A percentile compares a stretch with the other conserved stretches of the same genome.
Conservation (phyloP, 2,888 invertebrate species). For the Blastobasis lacticolella region DNA sequence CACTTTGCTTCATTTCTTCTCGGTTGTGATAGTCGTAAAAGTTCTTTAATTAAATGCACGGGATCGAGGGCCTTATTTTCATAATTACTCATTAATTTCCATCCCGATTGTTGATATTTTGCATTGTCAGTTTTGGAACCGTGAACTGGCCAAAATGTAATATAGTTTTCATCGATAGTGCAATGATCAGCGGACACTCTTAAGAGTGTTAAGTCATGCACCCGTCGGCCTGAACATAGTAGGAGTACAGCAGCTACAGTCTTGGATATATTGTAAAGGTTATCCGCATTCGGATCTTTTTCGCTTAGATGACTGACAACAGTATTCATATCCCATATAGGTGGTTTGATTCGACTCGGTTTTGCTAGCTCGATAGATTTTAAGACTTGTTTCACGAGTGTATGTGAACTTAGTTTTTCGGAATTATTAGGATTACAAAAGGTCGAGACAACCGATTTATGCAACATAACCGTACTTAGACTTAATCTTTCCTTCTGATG, state of each 20-base stretch:
- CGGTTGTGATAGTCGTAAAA: background rate
- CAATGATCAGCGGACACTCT: slow-evolving; percentile 8
- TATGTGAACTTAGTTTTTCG: background rate
- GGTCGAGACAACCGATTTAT: slow-evolving; percentile 15
- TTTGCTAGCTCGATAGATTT: slow-evolving; percentile 12
- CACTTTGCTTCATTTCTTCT: background rate
- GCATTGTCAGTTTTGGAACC: slow-evolving; percentile 17
- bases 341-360: slow-evolving; percentile 5
- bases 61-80: slow-evolving; percentile 6
- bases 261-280: slow-evolving; percentile 10
- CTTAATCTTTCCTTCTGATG: slow-evolving; percentile 7
- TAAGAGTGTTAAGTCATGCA: slow-evolving; percentile 16
- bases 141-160: slow-evolving; percentile 13
- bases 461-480: slow-evolving; percentile 12
- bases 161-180: slow-evolving; percentile 6
- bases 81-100: slow-evolving; percentile 6
- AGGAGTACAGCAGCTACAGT: slow-evolving; percentile 9
- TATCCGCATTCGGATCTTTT: slow-evolving; percentile 1
- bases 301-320: slow-evolving; percentile 4
- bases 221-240: slow-evolving; percentile 14
- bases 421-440: slow-evolving; percentile 4
- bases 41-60: background rate
- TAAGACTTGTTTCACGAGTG: background rate
- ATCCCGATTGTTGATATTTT: slow-evolving; percentile 10
- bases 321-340: slow-evolving; percentile 13